These are phyloP conservation scores for Drosophila paramelanica DNA, from an alignment of 2,888 invertebrate genomes.

Conservation along the genomic window DNA sequence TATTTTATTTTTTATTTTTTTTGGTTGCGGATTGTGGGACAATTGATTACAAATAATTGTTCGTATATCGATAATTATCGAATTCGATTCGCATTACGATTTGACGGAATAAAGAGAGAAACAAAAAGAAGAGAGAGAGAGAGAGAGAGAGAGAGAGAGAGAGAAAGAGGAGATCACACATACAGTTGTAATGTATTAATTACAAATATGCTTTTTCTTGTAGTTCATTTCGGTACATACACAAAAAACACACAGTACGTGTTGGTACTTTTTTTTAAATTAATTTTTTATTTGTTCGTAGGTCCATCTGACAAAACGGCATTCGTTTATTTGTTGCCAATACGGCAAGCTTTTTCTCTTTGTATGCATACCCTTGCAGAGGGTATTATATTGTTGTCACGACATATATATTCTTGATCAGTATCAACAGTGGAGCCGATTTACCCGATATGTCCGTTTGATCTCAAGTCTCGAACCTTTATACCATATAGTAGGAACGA, in stretches of 20 bases:
- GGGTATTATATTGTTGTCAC: background rate
- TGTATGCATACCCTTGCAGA: background rate
- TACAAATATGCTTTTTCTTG: conserved; percentile 70
- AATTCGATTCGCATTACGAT: conserved; percentile 42
- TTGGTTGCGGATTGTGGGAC: conserved; percentile 33
- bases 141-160: conserved; percentile 77
- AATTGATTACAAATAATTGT: conserved; percentile 22
- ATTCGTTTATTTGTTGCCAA: conserved; percentile 13
- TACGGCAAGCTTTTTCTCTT: conserved; percentile 11
- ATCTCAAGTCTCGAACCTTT: too few species aligned
- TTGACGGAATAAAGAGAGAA: conserved; percentile 74
- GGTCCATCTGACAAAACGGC: conserved; percentile 30
- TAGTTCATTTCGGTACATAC: conserved; percentile 65
- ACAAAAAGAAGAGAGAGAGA: conserved; percentile 81
- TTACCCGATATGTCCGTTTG: too few species aligned
- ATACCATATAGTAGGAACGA: too few species aligned
- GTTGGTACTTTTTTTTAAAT: conserved; percentile 41
- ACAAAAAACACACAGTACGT: conserved; percentile 69
- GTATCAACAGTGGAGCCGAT: too few species aligned
- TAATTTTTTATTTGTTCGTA: conserved; percentile 24
- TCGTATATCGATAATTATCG: conserved; percentile 24
- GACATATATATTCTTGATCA: background rate
- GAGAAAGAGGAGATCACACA: conserved; percentile 80
- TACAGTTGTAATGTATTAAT: conserved; percentile 79
- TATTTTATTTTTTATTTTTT: conserved; percentile 10